phyloP scores from a whole-genome alignment of 1,140 invertebrate genomes.

The Heterodera schachtii region DNA sequence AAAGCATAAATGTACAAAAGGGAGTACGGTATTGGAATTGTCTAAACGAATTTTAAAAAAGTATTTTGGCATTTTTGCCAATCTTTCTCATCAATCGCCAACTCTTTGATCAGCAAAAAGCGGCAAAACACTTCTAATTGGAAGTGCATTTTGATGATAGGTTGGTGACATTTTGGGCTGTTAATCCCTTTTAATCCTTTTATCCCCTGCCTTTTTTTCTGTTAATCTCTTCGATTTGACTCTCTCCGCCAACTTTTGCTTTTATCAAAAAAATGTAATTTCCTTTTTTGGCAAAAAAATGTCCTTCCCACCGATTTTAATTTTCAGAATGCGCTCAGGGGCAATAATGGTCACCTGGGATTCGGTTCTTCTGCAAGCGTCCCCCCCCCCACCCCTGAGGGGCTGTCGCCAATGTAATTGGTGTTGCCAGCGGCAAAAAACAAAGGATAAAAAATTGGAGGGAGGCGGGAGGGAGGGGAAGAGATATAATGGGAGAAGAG shows the following conservation, averaged over 20 bases:
- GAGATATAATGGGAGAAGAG: not conserved
- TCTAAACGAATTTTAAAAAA: too few relatives aligned
- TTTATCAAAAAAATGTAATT: too few relatives aligned
- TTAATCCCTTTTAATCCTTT: not conserved
- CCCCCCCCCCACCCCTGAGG: too few relatives aligned
- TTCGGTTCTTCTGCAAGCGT: not conserved
- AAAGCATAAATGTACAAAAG: too few relatives aligned
- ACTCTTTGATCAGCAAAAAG: not conserved
- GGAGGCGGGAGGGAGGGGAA: not conserved
- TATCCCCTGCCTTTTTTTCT: not conserved
- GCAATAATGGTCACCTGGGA: not conserved
- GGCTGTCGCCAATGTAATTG: constrained; percentile 1
- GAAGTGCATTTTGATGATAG: not conserved
- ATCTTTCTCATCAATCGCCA: too few relatives aligned
- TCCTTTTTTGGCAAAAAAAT: not conserved
- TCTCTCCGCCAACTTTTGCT: too few relatives aligned
- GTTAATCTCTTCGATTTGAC: not conserved
- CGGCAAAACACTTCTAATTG: not conserved
- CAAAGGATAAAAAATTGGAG: not conserved
- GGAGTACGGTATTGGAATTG: too few relatives aligned
- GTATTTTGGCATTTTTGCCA: too few relatives aligned
- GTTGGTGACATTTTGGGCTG: not conserved
- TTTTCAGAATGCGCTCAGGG: not conserved
- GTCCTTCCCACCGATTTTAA: not conserved
- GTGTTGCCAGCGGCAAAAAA: constrained; percentile 1